Evolutionary conservation across 2,888 invertebrate species (phyloP), one percentile per base, ranked within the genome.

Genomic region (Phlogophora meticulosa): DNA sequence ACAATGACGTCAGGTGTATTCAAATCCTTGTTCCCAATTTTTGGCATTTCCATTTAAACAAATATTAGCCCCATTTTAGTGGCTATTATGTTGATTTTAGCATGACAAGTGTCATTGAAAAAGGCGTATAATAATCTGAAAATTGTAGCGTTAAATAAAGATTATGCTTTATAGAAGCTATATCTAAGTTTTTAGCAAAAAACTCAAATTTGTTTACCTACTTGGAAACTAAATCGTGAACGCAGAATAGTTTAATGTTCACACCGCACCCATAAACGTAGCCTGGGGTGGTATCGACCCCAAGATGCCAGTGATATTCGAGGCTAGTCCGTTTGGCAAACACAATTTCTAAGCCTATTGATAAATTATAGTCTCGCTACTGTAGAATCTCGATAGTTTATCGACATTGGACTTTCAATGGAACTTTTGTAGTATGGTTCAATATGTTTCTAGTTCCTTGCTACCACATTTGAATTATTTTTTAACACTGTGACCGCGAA

Each of bases 341-440:
- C 71, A 81, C 74, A 78, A 81, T 84, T 71, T 83, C 40, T 70
- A 65, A 71, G 49, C 71, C 72, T 72, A 67, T 72, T 45, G 53
- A 45, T 69, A 45, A 64, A 61, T 72, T 63, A 72, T 64, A 53
- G 51, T 69, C n/a, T 4, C 43, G 22, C 17, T 69, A 76, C 75
- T 62, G 22, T 53, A 24, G 60, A 17, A 74, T 65, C 70, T 81
- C 74, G 70, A 72, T 42, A 7, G 45, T 11, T 32, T 56, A 57
- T 69, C 67, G 55, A 48, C 7, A n/a, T 34, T 34, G 0, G 5
- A 32, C n/a, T 38, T 32, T 58, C 9, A 3, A 51, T 68, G 22
- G 2, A 38, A 7, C 49, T 57, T 58, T 32, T 32, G 5, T 7
- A 1, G 20, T 5, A 7, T 24, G 24, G 38, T 28, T 17, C 17